Evolutionary conservation across 2,113 vertebrate species (phyloP), one percentile per base, ranked within the genome.

Genomic region (Xenus cinereus): DNA sequence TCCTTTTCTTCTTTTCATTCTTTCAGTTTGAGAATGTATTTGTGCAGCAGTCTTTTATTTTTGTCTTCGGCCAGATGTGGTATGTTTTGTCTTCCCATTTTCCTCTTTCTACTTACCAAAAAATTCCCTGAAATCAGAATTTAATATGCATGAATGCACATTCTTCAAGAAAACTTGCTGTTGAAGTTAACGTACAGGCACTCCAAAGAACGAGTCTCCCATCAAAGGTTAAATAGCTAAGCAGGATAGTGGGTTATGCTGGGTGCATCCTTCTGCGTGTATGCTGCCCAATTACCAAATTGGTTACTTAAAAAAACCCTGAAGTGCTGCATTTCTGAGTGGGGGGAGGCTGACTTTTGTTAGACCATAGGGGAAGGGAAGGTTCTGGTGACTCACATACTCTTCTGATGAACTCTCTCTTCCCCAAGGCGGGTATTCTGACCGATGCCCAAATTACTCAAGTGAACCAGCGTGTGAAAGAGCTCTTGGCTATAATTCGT

Each of bases 401-500:
- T 79, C 27, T 33, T 43, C 46, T 88, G 54, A 59, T 66, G 13
- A 79, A 24, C 1, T n/a, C 18, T 16, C 1, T 26, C 20, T 13
- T 41, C 7, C 12, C 59, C 51, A 92, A 99, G 99, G 99, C 98
- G 7, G 98, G 97, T 76, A 98, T 99, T 88, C 97, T 99, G 94
- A 98, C 73, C 2, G 97, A 97, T 54, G 95, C 98, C 19, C 99
- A 99, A 56, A 27, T 99, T 12, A 95, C 96, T 80, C 99, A 99
- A 90, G 97, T 99, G 51, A 98, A 99, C 79, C 97, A 97, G 35
- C 97, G 57, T 2, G 94, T 99, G 41, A 99, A 99, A 96, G 98
- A 99, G 87, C 97, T 99, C 19, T 98, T 99, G 89, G 98, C 98
- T 28, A 76, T 97, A 32, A 95, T 99, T 82, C 98, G 99, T 45